Percentiles rank a stretch among this genome's conserved stretches.
These are phyloP conservation scores for Chrysodeixis includens DNA, from an alignment of 2,888 invertebrate genomes.

Conservation along the genomic window DNA sequence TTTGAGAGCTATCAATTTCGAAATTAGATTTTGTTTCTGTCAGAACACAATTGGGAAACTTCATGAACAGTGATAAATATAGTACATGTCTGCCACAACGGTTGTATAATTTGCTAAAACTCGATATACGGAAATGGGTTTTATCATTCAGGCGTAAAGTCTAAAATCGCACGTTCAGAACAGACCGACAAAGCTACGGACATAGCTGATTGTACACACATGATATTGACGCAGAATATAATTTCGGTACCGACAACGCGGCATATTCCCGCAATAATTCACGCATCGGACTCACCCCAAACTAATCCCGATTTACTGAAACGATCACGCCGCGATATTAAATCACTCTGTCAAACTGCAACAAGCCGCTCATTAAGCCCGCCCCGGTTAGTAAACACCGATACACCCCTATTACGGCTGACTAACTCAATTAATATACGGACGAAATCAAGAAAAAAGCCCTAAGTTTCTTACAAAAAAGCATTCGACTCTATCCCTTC, in stretches of 20 bases:
- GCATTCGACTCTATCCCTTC: slow-evolving; percentile 40
- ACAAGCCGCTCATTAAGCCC: slow-evolving; percentile 84
- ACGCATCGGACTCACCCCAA: slow-evolving; percentile 77
- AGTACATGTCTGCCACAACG: slow-evolving; percentile 44
- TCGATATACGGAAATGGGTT: slow-evolving; percentile 25
- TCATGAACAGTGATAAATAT: slow-evolving; percentile 48
- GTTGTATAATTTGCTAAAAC: slow-evolving; percentile 38
- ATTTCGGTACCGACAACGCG: slow-evolving; percentile 67
- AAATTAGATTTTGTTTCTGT: slow-evolving; percentile 29
- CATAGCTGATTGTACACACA: slow-evolving; percentile 41
- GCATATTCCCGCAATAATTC: slow-evolving; percentile 80
- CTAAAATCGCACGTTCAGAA: slow-evolving; percentile 15
- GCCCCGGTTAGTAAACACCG: slow-evolving; percentile 75
- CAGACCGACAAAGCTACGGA: slow-evolving; percentile 27
- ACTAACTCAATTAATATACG: slow-evolving; percentile 75
- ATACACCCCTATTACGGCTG: slow-evolving; percentile 74
- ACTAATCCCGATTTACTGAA: slow-evolving; percentile 85
- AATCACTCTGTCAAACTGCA: slow-evolving; percentile 87
- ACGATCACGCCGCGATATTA: slow-evolving; percentile 83
- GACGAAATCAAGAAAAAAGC: slow-evolving; percentile 45
- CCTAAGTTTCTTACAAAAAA: slow-evolving; percentile 28
- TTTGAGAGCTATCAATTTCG: slow-evolving; percentile 27
- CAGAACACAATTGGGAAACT: slow-evolving; percentile 42
- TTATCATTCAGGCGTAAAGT: slow-evolving; percentile 23
- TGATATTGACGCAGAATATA: slow-evolving; percentile 65